Base-by-base conservation (phyloP, 2,888 invertebrate species). In the Sphecodes monilicornis region DNA sequence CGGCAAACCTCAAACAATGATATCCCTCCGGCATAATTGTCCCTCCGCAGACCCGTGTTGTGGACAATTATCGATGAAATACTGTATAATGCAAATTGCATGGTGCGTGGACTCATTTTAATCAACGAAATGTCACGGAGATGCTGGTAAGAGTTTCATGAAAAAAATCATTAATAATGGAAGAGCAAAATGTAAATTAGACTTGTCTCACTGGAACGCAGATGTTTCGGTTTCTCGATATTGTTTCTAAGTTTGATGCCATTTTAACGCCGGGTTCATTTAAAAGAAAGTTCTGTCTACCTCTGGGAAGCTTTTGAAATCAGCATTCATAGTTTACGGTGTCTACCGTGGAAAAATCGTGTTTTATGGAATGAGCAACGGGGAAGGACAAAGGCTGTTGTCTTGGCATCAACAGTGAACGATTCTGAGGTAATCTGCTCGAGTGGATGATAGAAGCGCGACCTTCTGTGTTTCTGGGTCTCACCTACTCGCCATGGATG, bases 401-500 rank as follows among this genome's bases (percentile, higher is more conserved):
- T 68, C 75, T 50, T 2, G 18, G 41, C 43, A 64, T 74, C n/a
- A 8, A 76, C 73, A 78, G 75, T 43, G 76, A 77, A 29, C 4
- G 11, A 32, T 29, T 74, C 69, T 69, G 75, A 78, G 77, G 64
- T 85, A 82, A 78, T 10, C 68, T 3, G 29, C 18, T 70, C 78
- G 6, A 8, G 66, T 57, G 73, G 74, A 50, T 10, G 50, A 50
- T 50, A 50, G 85, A 73, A 71, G 68, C 77, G 46, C 75, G 80
- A 43, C 78, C 80, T 76, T 76, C 73, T n/a, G 32, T 16, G 54
- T 80, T 80, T 72, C 66, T 46, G 64, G 68, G 71, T 77, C 57
- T 76, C 68, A 69, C 75, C 77, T 75, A 74, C 69, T 81, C 73
- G 81, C 66, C 66, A 76, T 69, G 84, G 77, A 84, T 80, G 80